Evolutionary conservation across 35 echinoderm and acorn worm genomes (phyloP).

Genomic region (Heliocidaris erythrogramma): DNA sequence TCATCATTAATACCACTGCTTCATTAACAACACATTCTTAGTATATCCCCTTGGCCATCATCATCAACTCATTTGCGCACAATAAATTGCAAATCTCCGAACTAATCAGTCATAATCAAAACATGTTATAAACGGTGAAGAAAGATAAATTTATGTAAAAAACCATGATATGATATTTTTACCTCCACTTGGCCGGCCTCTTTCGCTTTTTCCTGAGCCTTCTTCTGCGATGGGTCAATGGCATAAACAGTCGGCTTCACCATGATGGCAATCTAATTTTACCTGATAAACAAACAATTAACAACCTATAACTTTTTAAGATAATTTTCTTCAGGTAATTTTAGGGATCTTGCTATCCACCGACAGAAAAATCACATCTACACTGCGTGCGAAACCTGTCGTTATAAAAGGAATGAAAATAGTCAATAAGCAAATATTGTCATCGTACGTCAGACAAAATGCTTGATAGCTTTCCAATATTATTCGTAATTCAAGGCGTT

Average conservation of each 20-base stretch:
- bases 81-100: not conserved
- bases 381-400: not conserved
- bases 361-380: not conserved
- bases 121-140: not conserved
- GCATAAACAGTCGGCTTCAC: not conserved
- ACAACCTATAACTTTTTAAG: not conserved
- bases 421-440: not conserved
- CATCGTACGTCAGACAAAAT: not conserved
- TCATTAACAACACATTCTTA: not conserved
- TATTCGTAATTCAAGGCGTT: not conserved
- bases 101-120: no score
- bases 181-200: not conserved
- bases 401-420: not conserved
- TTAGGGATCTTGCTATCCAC: not conserved
- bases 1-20: no score
- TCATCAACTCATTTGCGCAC: not conserved
- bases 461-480: not conserved
- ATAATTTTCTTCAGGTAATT: not conserved
- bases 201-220: not conserved
- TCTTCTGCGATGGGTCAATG: not conserved
- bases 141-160: not conserved
- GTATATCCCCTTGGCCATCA: not conserved
- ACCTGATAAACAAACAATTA: not conserved
- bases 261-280: not conserved
- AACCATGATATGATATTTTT: not conserved